A percentile compares a stretch with the other conserved stretches of the same genome.
phyloP scores from a whole-genome alignment of 2,113 vertebrate genomes.

The Sporophila hypoxantha region DNA sequence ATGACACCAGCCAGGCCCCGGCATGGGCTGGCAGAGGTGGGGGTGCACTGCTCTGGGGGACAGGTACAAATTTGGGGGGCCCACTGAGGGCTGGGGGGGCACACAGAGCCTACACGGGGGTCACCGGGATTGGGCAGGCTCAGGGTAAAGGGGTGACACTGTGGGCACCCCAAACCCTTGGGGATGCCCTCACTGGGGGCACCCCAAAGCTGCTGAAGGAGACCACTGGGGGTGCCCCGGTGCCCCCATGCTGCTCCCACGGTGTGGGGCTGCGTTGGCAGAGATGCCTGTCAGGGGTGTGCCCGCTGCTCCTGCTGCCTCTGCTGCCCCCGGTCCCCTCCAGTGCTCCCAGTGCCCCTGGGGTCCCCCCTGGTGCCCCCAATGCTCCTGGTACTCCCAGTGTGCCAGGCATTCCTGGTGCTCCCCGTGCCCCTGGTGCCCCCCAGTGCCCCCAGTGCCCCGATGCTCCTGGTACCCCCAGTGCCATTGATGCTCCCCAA shows the following conservation, averaged over 20 bases:
- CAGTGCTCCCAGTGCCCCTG: not conserved
- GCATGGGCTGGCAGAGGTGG: not conserved
- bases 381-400: not conserved
- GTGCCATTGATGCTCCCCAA: too few relatives aligned
- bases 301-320: not conserved
- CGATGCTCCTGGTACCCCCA: too few relatives aligned
- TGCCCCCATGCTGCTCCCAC: too few relatives aligned
- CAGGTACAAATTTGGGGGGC: not conserved
- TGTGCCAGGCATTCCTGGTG: too few relatives aligned
- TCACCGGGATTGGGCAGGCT: not conserved
- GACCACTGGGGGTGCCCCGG: rapidly evolving
- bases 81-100: not conserved
- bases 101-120: not conserved
- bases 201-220: not conserved
- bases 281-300: rapidly evolving
- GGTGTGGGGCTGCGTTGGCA: not conserved
- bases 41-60: not conserved
- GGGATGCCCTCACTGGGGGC: not conserved
- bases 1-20: rapidly evolving
- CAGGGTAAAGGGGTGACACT: not conserved
- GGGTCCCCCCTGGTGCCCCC: not conserved
- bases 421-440: too few relatives aligned
- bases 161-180: not conserved
- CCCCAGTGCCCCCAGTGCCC: too few relatives aligned
- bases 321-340: not conserved